Evolutionary conservation across 2,888 invertebrate genomes (phyloP), one percentile per base, ranked within the genome.

Genomic region (Argynnis bischoffii): DNA sequence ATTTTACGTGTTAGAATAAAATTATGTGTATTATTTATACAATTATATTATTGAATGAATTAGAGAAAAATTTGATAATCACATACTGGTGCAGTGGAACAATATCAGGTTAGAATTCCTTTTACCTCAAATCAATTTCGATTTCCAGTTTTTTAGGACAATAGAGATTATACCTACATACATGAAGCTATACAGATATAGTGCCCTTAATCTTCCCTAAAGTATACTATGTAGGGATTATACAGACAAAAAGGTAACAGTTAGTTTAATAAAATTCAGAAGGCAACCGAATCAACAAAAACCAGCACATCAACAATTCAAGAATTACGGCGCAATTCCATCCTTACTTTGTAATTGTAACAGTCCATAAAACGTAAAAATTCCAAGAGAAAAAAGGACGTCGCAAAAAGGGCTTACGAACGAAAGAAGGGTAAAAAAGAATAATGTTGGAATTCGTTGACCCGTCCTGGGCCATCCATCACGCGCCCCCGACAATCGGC

Each of bases 381-480:
- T 89, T 89, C 89, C 87, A 76, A 72, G 71, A 75, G 83, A 89
- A 90, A 89, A 92, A 92, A 89, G 90, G 88, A 89, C 89, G 82
- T 88, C 86, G 88, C 88, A 89, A 92, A 92, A 92, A 91, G 92
- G 91, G 91, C 91, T 91, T 90, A 91, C 83, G 84, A 84, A 85
- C 88, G 88, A 88, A 91, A 92, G 93, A 93, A 93, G 93, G 93
- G 92, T 92, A 92, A 92, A 93, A 93, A 93, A 93, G 93, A 93
- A 92, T 92, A 93, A 93, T 93, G 93, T 92, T 89, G 92, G 93
- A 93, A 93, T 93, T 90, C 93, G 93, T 93, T 93, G 93, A 93
- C 93, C 93, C 93, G 92, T 93, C 91, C 90, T 89, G 85, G 84
- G 89, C 91, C 87, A 93, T 93, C 93, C 93, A 93, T 93, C 93